Conservation (phyloP, 2,888 invertebrate genomes). For the Octonoba sinensis region DNA sequence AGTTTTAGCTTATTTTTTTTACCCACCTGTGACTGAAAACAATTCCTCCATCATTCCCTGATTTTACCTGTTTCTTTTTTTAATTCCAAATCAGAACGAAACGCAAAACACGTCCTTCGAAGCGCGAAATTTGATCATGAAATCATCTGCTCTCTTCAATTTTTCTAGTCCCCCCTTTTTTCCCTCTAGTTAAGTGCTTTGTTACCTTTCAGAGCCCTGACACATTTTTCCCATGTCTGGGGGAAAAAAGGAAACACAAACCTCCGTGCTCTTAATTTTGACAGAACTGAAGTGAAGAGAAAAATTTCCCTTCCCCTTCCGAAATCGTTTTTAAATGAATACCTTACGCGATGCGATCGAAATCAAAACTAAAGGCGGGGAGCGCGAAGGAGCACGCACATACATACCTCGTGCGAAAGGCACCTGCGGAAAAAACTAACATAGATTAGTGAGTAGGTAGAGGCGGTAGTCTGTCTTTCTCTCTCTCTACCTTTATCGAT, state of each 20-base stretch:
- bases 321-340: conserved; percentile 22
- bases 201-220: too few species aligned
- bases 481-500: conserved; percentile 31
- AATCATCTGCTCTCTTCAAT: too few species aligned
- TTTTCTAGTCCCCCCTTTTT: too few species aligned
- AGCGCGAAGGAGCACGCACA: background rate
- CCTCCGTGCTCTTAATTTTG: conserved; percentile 7
- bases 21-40: too few species aligned
- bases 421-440: conserved; percentile 38
- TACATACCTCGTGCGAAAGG: background rate
- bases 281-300: background rate
- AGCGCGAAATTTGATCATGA: too few species aligned
- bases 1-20: too few species aligned
- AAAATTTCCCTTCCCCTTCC: background rate
- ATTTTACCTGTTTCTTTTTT: too few species aligned
- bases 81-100: too few species aligned
- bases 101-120: too few species aligned
- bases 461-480: background rate
- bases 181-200: too few species aligned
- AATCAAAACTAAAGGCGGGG: conserved; percentile 1
- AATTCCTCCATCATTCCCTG: too few species aligned
- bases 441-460: background rate
- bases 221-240: too few species aligned
- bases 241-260: background rate
- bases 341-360: conserved; percentile 15